Base-by-base conservation (phyloP, 2,113 vertebrate genomes). In the Potamarius usumacintae region DNA sequence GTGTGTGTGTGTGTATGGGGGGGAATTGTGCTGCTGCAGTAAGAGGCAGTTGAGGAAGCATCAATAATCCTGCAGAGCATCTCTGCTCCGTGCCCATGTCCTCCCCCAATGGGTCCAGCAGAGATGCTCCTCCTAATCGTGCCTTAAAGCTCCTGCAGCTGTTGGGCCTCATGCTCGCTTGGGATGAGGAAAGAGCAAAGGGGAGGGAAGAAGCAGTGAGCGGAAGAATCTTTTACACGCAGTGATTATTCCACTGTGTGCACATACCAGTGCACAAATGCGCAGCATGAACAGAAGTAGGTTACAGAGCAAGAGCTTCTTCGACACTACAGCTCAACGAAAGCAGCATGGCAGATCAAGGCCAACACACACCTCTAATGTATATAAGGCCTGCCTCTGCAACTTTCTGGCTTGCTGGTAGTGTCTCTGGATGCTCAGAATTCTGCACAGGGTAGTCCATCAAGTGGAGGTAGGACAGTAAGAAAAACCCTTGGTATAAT, bases 21-120 rank as follows among this genome's bases (percentile, higher is more conserved):
- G 50, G 62, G 2, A 20, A 34, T 53, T 42, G 85, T 50, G n/a
- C 8, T 83, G 63, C 79, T 62, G 83, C 50, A 30, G 77, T 55
- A 79, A 85, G 86, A 85, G 20, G 42, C 79, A 12, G 9, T 11
- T 22, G 55, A 42, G 7, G 17, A 57, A 86, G 58, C 62, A 87
- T 89, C 85, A 55, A 90, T 87, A 90, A n/a, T 87, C 83, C 83
- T 78, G 78, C 67, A 72, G 87, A 90, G 79, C 69, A 50, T 76
- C 85, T 87, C 34, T 58, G 62, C 79, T 67, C 53, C 9, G 10
- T 52, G 83, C 72, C 86, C 18, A 79, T 30, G 15, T 78, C 81
- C 27, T 50, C 72, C 80, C 15, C n/a, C 77, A 72, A 22, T 53
- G 48, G 25, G 50, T 82, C 63, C 63, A 74, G 62, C 71, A 12